Base-by-base conservation (phyloP, 1,140 invertebrate genomes). In the Cydia splendana region DNA sequence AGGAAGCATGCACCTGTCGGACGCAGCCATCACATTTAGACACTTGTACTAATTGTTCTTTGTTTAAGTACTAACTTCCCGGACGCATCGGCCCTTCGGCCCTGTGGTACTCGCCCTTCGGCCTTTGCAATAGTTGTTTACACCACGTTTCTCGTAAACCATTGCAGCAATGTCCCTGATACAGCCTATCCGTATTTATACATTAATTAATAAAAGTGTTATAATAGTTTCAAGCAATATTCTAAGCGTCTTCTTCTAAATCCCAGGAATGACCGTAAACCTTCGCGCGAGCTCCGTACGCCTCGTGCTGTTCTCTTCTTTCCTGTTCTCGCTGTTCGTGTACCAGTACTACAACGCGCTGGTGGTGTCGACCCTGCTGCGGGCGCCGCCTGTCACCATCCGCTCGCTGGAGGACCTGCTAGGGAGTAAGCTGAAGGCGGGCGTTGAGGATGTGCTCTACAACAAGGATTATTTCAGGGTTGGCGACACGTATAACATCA, bases 311-410 rank as follows among this genome's bases (percentile, higher is more conserved):
- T 92, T 96, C 18, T 94, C 94, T 0, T 94, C 95, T 9, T 95
- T 96, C 75, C 69, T 96, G 0, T 96, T 96, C 89, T 94, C 95
- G 0, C 85, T 96, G 74, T 91, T 95, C 20, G 84, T 96, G 12
- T 96, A 95, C 87, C 96, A 96, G 84, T 96, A 96, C 81, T 97
- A 96, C 85, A 96, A 96, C 24, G 96, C 96, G 0, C 95, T 94
- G 78, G 95, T 97, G 76, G 96, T 97, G 1, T 96, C 96, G 7
- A 95, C 95, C 1, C 86, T 97, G n/a, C 87, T 97, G 24, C 94
- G 95, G 77, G 94, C 95, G 74, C 94, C 95, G 38, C 94, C 95
- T 0, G 94, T 94, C 75, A 95, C 94, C 7, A 96, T 97, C 5
- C 95, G 93, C 51, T 95, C 93, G 0, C 42, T 96, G 0, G 85